Evolutionary conservation across 2,797 vertebrate genomes (phyloP), one percentile per base, ranked within the genome.

Genomic region (Taeniopygia guttata): DNA sequence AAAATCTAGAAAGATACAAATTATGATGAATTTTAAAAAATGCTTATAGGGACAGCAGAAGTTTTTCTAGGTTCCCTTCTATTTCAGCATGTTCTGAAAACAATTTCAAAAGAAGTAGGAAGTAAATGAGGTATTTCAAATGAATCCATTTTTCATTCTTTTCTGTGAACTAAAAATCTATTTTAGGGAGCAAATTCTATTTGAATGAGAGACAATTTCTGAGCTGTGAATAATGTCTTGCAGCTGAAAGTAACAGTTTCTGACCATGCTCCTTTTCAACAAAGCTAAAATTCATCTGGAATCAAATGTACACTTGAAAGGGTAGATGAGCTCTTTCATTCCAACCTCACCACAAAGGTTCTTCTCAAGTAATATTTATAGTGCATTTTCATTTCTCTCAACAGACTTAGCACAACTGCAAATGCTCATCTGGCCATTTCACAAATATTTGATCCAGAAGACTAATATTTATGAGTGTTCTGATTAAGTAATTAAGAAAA

Each of bases 401-500:
- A 79, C 16, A 1, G 34, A 85, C 42, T 82, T 46, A 89, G 60
- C 45, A 69, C 27, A 94, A 91, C 30, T 67, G 56, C 52, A 90
- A 96, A 89, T 29, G 63, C 16, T 87, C 45, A 82, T 80, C 64
- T 87, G 81, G 93, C 25, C 34, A 63, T 52, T 89, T 84, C 77
- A 84, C 77, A 95, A 95, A 77, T 55, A 94, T 60, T 56, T 94
- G 60, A 89, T 70, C 42, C 70, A 67, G 34, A 84, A 63, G 7
- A 86, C 87, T 45, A 95, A 76, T 82, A 95, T 90, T 88, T 95
- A 86, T 58, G 63, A 94, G 25, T 72, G 34, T 78, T 90, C 84
- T 40, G 46, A 93, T 81, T 75, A 91, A 86, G 62, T 81, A 94
- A 86, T 76, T 94, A 88, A 82, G 90, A 90, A 95, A 95, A 94